phyloP scores from a whole-genome alignment of 2,888 invertebrate species.

The Lithosia quadra region DNA sequence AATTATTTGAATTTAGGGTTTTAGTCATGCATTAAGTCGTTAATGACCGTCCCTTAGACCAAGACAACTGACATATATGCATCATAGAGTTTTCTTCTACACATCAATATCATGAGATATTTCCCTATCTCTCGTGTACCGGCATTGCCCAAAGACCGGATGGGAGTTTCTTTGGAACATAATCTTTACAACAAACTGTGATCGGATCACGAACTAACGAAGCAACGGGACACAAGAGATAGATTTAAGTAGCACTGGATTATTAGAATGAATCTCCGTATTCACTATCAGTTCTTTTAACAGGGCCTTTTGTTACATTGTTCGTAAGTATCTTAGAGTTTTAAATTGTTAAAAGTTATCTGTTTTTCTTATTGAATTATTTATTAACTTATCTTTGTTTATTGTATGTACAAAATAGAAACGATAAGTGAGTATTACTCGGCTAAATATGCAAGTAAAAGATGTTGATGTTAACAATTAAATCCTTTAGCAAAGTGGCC shows the following conservation, averaged over 20 bases:
- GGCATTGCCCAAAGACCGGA: slow-evolving; percentile 75
- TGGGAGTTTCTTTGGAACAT: slow-evolving; percentile 83
- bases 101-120: slow-evolving; percentile 26
- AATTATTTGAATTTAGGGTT: not conserved
- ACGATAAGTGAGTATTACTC: slow-evolving; percentile 8
- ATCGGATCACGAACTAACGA: slow-evolving; percentile 82
- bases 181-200: slow-evolving; percentile 86
- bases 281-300: slow-evolving; percentile 62
- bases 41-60: not conserved
- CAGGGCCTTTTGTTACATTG: slow-evolving; percentile 54
- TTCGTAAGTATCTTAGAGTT: slow-evolving; percentile 25
- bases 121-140: slow-evolving; percentile 61
- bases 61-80: not conserved
- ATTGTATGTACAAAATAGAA: slow-evolving; percentile 21
- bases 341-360: slow-evolving; percentile 18
- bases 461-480: not conserved
- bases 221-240: slow-evolving; percentile 73
- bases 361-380: slow-evolving; percentile 19
- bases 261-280: slow-evolving; percentile 62
- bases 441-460: not conserved
- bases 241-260: slow-evolving; percentile 78
- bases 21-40: not conserved
- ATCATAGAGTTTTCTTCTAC: too few species aligned
- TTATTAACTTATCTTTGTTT: slow-evolving; percentile 21
- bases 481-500: not conserved